A percentile compares a stretch with the other conserved stretches of the same genome.
Conservation (phyloP, 2,888 invertebrate species). For the Hypsopygia costalis region DNA sequence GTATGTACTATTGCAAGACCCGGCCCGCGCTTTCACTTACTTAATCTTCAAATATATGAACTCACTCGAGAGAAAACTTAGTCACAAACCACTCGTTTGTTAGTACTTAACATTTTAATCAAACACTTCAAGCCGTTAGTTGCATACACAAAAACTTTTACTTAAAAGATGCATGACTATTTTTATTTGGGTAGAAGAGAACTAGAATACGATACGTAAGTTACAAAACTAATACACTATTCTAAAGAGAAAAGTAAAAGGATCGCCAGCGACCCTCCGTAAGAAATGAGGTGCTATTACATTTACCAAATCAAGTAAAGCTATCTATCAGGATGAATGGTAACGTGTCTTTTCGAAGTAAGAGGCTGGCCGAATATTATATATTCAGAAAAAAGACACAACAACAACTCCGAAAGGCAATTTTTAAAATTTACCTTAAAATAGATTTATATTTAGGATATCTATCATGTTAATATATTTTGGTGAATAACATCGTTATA, state of each 20-base stretch:
- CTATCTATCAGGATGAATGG: conserved; percentile 57
- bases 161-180: conserved; percentile 44
- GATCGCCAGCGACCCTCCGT: conserved; percentile 76
- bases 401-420: conserved; percentile 73
- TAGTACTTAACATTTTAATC: conserved; percentile 64
- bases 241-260: conserved; percentile 70
- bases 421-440: conserved; percentile 76
- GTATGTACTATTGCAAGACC: conserved; percentile 68
- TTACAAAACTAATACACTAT: conserved; percentile 63
- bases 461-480: conserved; percentile 75
- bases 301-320: conserved; percentile 66
- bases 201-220: conserved; percentile 56
- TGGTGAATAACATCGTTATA: conserved; percentile 80
- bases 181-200: conserved; percentile 48
- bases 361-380: conserved; percentile 66
- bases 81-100: conserved; percentile 69
- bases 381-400: conserved; percentile 73
- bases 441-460: conserved; percentile 73
- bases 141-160: conserved; percentile 60
- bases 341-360: conserved; percentile 47
- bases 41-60: conserved; percentile 35
- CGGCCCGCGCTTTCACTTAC: conserved; percentile 54
- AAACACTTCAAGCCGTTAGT: conserved; percentile 75
- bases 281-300: conserved; percentile 72
- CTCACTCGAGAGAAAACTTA: conserved; percentile 59